Base-by-base conservation (phyloP, 2,113 vertebrate genomes). In the Scophthalmus maximus region DNA sequence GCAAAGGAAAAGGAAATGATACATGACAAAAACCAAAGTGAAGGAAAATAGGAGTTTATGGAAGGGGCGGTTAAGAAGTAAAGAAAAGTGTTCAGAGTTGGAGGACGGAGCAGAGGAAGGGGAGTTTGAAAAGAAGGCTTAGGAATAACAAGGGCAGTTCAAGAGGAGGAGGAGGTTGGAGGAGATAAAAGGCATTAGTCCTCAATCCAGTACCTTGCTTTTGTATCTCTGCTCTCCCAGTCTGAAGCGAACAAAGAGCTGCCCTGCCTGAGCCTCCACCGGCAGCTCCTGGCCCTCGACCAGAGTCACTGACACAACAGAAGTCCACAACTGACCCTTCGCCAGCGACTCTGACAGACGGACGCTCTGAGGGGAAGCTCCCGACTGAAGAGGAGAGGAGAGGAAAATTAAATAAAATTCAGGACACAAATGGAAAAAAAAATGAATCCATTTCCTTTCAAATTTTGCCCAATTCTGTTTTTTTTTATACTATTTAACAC, bases 201-300 rank as follows among this genome's bases (percentile, higher is more conserved):
- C 47, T 44, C 3, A 27, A 55, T 29, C 27, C 47, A 46, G 38
- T 91, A 99, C 98, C 96, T 97, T 98, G 91, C 97, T 99, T 77
- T 92, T 98, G 84, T 95, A 97, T 68, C 91, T 95, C 92, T 97
- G 96, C 49, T 97, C 95, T 53, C 97, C 97, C 44, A 99, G 91
- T 83, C 88, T 95, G 81, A 98, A 96, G 77, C 94, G 91, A 40
- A 98, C 95, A 64, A 95, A 98, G 76, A 95, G 76, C 38, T 97
- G 77, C 30, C 87, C 95, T 8, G 91, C 88, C 66, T 89, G 82
- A 23, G 82, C 63, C 17, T 95, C 95, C 74, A 89, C 81, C 0
- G 91, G 91, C 63, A 98, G 90, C n/a, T 94, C 92, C 78, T 87
- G 95, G 3, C 95, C 96, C 87, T 95, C 95, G 63, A 99, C 66